Conservation (phyloP, 92 coral and sea anemone species). For the Porites cylindrica region DNA sequence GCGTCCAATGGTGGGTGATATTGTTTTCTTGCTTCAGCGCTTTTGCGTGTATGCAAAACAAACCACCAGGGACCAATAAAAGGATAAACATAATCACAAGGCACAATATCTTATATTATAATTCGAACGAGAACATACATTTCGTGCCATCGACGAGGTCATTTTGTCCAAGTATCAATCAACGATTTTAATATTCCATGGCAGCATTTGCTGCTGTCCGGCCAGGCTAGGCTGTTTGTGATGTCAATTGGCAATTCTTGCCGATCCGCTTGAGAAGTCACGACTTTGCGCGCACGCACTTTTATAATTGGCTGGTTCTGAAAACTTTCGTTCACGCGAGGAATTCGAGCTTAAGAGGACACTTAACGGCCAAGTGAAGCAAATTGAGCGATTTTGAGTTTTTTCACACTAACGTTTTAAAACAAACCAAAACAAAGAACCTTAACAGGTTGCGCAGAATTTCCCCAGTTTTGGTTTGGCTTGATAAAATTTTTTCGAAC, state of each 20-base stretch:
- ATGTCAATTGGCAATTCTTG: background rate
- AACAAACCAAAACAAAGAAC: background rate
- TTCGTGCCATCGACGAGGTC: background rate
- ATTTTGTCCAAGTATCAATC: background rate
- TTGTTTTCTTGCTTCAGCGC: slow-evolving; percentile 5
- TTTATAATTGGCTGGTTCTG: background rate
- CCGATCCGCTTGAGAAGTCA: background rate
- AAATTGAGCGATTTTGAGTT: background rate
- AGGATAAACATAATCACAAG: background rate
- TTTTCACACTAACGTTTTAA: background rate
- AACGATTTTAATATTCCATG: background rate
- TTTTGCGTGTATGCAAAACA: background rate
- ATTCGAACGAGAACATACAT: background rate
- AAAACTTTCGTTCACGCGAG: slow-evolving; percentile 1
- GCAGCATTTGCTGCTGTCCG: background rate
- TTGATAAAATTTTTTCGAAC: no score
- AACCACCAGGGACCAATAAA: background rate
- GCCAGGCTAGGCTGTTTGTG: background rate
- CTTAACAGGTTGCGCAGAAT: background rate
- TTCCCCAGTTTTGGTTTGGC: no score
- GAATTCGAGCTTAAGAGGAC: background rate
- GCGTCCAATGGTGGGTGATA: background rate
- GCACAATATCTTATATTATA: slow-evolving; percentile 6
- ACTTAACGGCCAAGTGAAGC: background rate
- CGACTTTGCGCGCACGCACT: background rate